Percentiles rank a stretch among this genome's conserved stretches.
phyloP scores from a whole-genome alignment of 2,888 invertebrate species.

The Morpho achilles region DNA sequence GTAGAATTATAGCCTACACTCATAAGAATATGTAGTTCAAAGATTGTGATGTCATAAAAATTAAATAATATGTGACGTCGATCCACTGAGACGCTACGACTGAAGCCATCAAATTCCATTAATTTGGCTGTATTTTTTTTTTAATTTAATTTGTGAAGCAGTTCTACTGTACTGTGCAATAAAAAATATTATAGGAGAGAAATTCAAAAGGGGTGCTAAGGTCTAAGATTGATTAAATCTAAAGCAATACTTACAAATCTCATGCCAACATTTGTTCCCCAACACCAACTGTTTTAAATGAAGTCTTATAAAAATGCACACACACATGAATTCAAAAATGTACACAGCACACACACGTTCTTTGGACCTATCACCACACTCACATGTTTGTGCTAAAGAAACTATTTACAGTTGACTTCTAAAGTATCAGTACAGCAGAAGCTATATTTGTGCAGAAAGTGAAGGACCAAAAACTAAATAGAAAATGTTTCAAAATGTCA shows the following conservation, averaged over 20 bases:
- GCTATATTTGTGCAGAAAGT: conserved; percentile 14
- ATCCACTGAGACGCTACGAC: conserved; percentile 36
- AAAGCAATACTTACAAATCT: conserved; percentile 63
- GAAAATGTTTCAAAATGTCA: conserved; percentile 17
- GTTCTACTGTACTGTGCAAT: conserved; percentile 26
- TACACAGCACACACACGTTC: conserved; percentile 39
- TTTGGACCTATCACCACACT: conserved; percentile 49
- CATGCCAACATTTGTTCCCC: conserved; percentile 66
- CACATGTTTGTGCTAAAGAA: conserved; percentile 60
- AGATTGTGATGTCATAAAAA: conserved; percentile 25
- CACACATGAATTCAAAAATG: conserved; percentile 42
- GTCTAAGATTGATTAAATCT: conserved; percentile 36
- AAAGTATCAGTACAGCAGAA: conserved; percentile 11
- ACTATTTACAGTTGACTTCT: conserved; percentile 16
- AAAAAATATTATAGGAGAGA: conserved; percentile 24
- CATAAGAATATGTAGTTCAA: conserved; percentile 72
- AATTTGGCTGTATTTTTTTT: conserved; percentile 21
- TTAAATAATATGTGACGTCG: conserved; percentile 35
- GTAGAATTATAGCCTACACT: conserved; percentile 71
- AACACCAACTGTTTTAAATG: conserved; percentile 67
- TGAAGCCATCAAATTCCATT: conserved; percentile 14
- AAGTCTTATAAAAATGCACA: conserved; percentile 54
- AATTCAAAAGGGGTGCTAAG: conserved; percentile 30
- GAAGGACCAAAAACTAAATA: conserved; percentile 13
- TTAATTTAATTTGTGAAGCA: conserved; percentile 11